Evolutionary conservation across 2,888 invertebrate genomes (phyloP), one percentile per base, ranked within the genome.

Genomic region (Drosophila cognata): DNA sequence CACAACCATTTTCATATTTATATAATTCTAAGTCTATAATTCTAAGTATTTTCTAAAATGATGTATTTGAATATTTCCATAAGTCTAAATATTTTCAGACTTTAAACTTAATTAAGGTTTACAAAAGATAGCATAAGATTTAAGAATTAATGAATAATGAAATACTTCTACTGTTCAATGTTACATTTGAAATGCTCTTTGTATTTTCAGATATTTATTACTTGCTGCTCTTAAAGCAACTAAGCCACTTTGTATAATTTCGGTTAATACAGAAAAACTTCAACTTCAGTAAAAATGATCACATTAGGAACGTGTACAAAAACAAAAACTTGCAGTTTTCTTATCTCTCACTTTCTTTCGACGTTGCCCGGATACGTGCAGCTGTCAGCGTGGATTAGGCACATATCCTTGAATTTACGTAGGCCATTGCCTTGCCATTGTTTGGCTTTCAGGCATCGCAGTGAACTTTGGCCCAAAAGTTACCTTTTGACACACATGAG

Each of bases 311-410:
- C 28, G 11, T 38, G 21, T n/a, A 50, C 13, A 50, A 55, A 50
- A 50, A 41, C 41, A 38, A 59, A 73, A 84, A 81, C 61, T 89
- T 84, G 71, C 79, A 84, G 61, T 74, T 75, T 65, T 79, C 86
- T 88, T 82, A 85, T 82, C 77, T 83, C 36, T 65, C 35, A 67
- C 53, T 71, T 77, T 55, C 25, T 67, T 69, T 75, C 21, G 77
- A 41, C 76, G 41, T 60, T 63, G 66, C 55, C 68, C 33, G 68
- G 63, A 72, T 84, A 84, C 84, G 87, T 90, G 84, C 58, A 74
- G 69, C 76, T 81, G 89, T 84, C 88, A 90, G 77, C 70, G 71
- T 52, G 88, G 89, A 87, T 87, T 90, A 89, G 77, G 76, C 76
- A 70, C 81, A 79, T 73, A 72, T 89, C 82, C 89, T 79, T 48